These are phyloP conservation scores for Pseudomyrmex pallidus DNA, from an alignment of 1,140 invertebrate genomes.

Conservation along the genomic window DNA sequence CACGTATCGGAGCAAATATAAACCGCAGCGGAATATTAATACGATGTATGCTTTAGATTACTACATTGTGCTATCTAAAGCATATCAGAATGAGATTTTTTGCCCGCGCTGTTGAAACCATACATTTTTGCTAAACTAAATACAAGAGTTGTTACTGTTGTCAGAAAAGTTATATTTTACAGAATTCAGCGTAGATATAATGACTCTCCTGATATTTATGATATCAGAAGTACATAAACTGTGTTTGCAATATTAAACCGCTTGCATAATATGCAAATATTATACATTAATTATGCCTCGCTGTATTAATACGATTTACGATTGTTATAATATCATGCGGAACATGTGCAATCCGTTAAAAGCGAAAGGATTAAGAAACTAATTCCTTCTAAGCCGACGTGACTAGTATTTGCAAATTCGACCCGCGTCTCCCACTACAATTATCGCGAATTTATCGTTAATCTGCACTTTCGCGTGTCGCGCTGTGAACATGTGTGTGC, in stretches of 20 bases:
- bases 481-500: background rate
- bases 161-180: background rate
- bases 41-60: background rate
- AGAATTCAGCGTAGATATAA: background rate
- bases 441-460: conserved; percentile 40
- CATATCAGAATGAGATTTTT: background rate
- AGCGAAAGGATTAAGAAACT: conserved; percentile 36
- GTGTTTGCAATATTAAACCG: conserved; percentile 3
- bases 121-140: background rate
- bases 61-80: background rate
- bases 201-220: background rate
- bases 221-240: background rate
- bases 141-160: background rate
- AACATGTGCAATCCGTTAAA: conserved; percentile 5
- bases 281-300: background rate
- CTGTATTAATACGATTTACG: conserved; percentile 1
- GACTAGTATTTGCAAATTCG: background rate
- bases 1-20: background rate
- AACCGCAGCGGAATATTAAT: conserved; percentile 26
- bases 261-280: background rate
- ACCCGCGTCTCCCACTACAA: conserved; percentile 1
- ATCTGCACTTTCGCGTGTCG: conserved; percentile 27
- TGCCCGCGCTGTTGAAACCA: background rate
- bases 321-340: conserved; percentile 18
- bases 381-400: background rate